Evolutionary conservation across 2,113 vertebrate species (phyloP), one percentile per base, ranked within the genome.

Genomic region (Gallinago jamesoni): DNA sequence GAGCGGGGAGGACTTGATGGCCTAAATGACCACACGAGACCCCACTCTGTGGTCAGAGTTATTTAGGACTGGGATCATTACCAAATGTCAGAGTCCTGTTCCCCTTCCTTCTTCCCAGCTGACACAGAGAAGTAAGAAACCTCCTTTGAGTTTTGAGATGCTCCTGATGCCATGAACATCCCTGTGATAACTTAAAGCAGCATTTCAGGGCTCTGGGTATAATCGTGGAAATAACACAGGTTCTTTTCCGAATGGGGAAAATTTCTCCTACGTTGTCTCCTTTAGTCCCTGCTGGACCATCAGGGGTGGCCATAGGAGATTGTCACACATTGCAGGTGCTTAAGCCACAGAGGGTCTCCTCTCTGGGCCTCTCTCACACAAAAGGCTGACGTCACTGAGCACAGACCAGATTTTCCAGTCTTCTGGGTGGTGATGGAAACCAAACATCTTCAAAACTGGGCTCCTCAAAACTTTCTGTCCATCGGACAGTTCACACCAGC

Each of bases 31-130:
- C 21, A 20, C 18, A 27, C 2, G 39, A 52, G 13, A 48, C 12
- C 39, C 33, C 16, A 0, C 39, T 47, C 45, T 7, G 1, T 30
- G 24, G 18, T 0, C 1, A 30, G 31, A 72, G 27, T 16, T 50
- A 22, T 27, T 13, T 74, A 64, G 79, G 63, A 16, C 41, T 18
- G 64, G 50, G 45, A 31, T 31, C 14, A 12, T 8, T 21, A 35
- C 23, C 48, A 43, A 48, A 79, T 17, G 4, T 2, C 41, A 25
- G n/a, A 48, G 8, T 30, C 31, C 21, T n/a, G 17, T 19, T 63
- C 48, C 24, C 59, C n/a, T 45, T 12, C 60, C 74, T 55, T 31
- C 64, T 52, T 20, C 48, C 27, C 31, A 33, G 62, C 41, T 21
- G 52, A 12, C 5, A 2, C 1, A 28, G 47, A 87, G 63, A 53